Percentiles rank a stretch among this genome's conserved stretches.
Evolutionary conservation across 2,113 vertebrate genomes (phyloP).

Genomic region (Agapornis roseicollis): DNA sequence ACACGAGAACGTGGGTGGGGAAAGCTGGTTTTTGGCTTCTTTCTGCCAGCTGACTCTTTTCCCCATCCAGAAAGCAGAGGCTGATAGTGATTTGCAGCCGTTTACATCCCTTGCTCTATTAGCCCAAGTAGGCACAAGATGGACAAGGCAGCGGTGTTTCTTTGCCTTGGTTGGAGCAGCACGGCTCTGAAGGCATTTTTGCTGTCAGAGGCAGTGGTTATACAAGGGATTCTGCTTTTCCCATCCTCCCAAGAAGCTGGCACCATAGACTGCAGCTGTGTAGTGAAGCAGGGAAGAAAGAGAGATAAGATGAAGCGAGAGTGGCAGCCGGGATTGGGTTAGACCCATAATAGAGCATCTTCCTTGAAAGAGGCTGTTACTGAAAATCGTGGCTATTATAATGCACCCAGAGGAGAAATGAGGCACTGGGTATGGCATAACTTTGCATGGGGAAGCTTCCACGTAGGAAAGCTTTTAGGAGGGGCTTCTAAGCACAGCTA

Average conservation of each 20-base stretch:
- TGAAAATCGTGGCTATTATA: not conserved
- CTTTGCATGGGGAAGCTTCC: not conserved
- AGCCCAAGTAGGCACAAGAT: not conserved
- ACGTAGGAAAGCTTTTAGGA: not conserved
- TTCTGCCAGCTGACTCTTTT: not conserved
- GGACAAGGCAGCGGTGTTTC: not conserved
- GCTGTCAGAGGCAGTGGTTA: not conserved
- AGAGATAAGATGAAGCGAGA: not conserved
- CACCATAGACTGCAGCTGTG: not conserved
- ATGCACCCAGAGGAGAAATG: not conserved
- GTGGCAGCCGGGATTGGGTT: not conserved
- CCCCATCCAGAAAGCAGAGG: not conserved
- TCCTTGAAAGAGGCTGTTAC: not conserved
- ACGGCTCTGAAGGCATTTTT: not conserved
- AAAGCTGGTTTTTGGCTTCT: not conserved
- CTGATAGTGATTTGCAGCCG: not conserved
- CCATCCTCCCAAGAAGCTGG: not conserved
- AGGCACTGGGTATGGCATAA: not conserved
- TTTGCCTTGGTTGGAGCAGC: not conserved
- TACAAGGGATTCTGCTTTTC: not conserved
- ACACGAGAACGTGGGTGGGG: not conserved
- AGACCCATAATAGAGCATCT: not conserved
- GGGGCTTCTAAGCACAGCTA: not conserved
- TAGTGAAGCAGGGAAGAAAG: not conserved
- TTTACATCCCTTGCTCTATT: not conserved